Base-by-base conservation (phyloP, 2,888 invertebrate species). In the Synanthedon andrenaeformis region DNA sequence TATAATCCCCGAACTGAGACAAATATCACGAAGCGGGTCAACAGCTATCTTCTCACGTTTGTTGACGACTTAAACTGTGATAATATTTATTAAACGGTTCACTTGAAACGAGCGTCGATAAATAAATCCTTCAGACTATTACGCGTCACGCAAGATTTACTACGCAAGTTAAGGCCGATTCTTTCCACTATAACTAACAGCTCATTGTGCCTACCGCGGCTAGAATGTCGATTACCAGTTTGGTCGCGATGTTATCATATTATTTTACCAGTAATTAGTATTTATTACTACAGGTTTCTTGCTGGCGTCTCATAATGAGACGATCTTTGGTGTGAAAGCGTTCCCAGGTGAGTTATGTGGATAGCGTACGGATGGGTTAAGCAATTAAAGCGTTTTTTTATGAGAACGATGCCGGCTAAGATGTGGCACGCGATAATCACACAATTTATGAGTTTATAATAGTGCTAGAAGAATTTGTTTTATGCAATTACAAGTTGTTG, bases 71-170 rank as follows among this genome's bases (percentile, higher is more conserved):
- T 74, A 76, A 75, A 84, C 76, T 82, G 83, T 82, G 84, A 87
- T 86, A 84, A 84, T 84, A 84, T 87, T 85, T 86, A 85, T 87
- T 85, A 86, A 86, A 84, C 75, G 77, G 78, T 82, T 83, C 79
- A 78, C 72, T 81, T 69, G 73, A 74, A 80, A 76, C 79, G 79
- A 76, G 76, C 72, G 74, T 69, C 76, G 64, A 86, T 87, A 86
- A 86, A 87, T 85, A 86, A 79, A 67, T 76, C 68, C 74, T 72
- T 76, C 75, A 76, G 75, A 78, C 78, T 77, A 82, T 82, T 82
- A 82, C 73, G 72, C 75, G 84, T 84, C 83, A 81, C 79, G 76
- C 74, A 73, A 83, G 86, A 87, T 86, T 86, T 86, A 86, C 76
- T 73, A 67, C 75, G 76, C 74, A 78, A 76, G 71, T 80, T 74